These are phyloP conservation scores for Drosophila picticornis DNA, from an alignment of 2,888 invertebrate species.

Conservation along the genomic window DNA sequence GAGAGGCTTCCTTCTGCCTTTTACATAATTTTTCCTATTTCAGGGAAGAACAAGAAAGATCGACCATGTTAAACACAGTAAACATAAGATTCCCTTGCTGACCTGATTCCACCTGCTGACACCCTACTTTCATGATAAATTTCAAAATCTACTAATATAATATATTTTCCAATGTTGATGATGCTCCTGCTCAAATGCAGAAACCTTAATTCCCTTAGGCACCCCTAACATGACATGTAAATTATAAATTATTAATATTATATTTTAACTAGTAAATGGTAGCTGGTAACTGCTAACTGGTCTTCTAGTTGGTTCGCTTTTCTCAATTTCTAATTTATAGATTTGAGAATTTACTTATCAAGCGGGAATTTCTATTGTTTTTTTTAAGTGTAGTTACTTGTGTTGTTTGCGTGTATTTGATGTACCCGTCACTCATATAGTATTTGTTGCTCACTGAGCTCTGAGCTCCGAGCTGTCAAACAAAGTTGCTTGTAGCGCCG, in stretches of 20 bases:
- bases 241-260: neutral
- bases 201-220: too few species aligned
- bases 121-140: neutral
- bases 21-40: neutral
- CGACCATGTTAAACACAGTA: too few species aligned
- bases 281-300: neutral
- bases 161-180: neutral
- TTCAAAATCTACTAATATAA: too few species aligned
- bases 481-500: constrained; percentile 66
- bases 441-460: constrained; percentile 43
- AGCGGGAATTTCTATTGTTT: too few species aligned
- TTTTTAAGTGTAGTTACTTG: constrained; percentile 3
- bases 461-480: constrained; percentile 62
- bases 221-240: too few species aligned
- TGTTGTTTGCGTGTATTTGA: neutral
- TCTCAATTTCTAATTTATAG: neutral
- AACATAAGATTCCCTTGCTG: neutral
- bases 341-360: neutral
- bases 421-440: constrained; percentile 55
- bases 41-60: too few species aligned
- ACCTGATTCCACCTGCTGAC: too few species aligned
- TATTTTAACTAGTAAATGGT: neutral
- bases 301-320: too few species aligned
- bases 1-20: neutral
- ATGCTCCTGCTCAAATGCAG: too few species aligned